Evolutionary conservation across 2,888 invertebrate genomes (phyloP).

Genomic region (Cantharis rufa): DNA sequence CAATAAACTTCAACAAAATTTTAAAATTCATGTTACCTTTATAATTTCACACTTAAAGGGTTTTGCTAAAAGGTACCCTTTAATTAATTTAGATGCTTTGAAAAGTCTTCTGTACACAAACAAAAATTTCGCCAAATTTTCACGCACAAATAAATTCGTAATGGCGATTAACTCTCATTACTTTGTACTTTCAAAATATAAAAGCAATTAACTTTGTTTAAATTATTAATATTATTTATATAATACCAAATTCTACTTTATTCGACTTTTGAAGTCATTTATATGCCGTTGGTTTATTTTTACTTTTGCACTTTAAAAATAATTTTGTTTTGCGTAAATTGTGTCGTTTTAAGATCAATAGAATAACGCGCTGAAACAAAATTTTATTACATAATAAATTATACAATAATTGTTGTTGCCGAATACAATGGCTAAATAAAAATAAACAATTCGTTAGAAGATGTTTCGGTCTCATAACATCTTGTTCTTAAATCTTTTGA

Average conservation of each 20-base stretch:
- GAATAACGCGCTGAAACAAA: neutral
- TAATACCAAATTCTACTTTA: neutral
- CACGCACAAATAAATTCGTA: neutral
- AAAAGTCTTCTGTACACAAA: neutral
- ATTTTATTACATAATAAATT: neutral
- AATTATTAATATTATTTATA: neutral
- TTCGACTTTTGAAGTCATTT: neutral
- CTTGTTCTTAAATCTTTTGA: neutral
- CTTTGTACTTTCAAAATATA: neutral
- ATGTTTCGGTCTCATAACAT: no score
- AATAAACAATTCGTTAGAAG: no score
- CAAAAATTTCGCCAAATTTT: neutral
- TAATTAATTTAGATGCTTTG: neutral
- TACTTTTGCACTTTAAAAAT: neutral
- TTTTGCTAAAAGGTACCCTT: neutral
- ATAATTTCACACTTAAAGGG: neutral
- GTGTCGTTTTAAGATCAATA: neutral
- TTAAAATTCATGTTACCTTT: neutral
- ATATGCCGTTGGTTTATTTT: neutral
- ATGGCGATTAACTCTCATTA: neutral
- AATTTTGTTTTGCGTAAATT: neutral
- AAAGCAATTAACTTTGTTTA: neutral
- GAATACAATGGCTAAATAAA: neutral
- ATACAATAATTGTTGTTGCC: no score
- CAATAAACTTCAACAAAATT: neutral